phyloP scores from a whole-genome alignment of 2,888 invertebrate genomes.

The Temnothorax unifasciatus region DNA sequence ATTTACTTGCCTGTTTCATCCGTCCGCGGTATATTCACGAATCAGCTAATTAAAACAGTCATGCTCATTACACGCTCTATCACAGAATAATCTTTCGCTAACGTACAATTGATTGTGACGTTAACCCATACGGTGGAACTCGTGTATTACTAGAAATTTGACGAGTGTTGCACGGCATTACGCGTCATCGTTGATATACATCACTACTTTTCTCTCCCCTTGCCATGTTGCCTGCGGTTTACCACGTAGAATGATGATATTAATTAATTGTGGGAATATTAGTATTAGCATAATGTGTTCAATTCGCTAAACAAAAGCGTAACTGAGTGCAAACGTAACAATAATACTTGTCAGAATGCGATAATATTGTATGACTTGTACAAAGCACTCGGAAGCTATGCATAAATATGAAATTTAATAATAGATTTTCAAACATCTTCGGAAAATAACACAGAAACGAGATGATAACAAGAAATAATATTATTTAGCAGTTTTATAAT shows the following conservation, averaged over 20 bases:
- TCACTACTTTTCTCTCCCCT: conserved; percentile 49
- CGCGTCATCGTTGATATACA: conserved; percentile 32
- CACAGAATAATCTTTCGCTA: conserved; percentile 41
- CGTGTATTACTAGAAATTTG: conserved; percentile 32
- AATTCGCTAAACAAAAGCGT: conserved; percentile 33
- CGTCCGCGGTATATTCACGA: conserved; percentile 21
- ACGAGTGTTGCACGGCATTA: conserved; percentile 4
- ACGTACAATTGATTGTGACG: conserved; percentile 44
- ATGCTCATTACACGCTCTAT: conserved; percentile 10
- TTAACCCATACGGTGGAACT: conserved; percentile 5
- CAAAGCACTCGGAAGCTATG: background rate
- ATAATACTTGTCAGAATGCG: background rate
- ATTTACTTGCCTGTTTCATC: conserved; percentile 24
- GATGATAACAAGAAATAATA: background rate
- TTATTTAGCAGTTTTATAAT: background rate
- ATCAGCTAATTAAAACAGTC: conserved; percentile 40
- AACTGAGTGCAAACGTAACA: background rate
- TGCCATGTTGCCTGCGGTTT: conserved; percentile 14
- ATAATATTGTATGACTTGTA: background rate
- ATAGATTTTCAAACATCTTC: background rate
- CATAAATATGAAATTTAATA: conserved; percentile 4
- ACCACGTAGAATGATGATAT: conserved; percentile 51
- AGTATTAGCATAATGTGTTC: conserved; percentile 56
- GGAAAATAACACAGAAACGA: background rate
- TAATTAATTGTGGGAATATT: conserved; percentile 64